Conservation (phyloP, 2,888 invertebrate genomes). For the Atethmia centrago region DNA sequence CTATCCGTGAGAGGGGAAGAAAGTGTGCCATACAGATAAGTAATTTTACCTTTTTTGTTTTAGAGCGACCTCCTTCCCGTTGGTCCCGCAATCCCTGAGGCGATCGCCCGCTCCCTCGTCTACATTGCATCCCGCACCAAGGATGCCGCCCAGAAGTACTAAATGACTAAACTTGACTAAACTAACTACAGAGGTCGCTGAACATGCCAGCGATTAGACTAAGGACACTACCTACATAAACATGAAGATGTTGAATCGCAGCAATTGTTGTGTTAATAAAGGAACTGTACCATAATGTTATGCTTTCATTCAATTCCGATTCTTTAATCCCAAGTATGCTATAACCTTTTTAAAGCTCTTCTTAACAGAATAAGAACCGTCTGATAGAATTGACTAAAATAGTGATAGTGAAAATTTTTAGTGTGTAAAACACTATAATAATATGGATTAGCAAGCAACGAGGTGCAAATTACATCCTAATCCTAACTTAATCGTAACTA, state of each 20-base stretch:
- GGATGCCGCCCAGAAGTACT: constrained; percentile 37
- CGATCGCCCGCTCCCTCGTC: constrained; percentile 75
- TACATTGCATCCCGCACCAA: constrained; percentile 72
- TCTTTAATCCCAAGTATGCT: neutral
- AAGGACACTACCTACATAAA: constrained; percentile 12
- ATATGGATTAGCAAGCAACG: neutral
- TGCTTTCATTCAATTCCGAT: constrained; percentile 27
- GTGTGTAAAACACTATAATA: neutral
- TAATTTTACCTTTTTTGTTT: constrained; percentile 39
- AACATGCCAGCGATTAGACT: constrained; percentile 19
- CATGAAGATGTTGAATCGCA: constrained; percentile 25
- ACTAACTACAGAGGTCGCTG: constrained; percentile 25
- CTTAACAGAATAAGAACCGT: too few species aligned
- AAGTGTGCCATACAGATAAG: neutral
- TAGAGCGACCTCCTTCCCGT: constrained; percentile 77
- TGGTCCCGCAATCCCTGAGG: constrained; percentile 75
- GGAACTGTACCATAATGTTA: constrained; percentile 45
- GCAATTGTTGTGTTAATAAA: constrained; percentile 51
- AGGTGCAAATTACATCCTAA: too few species aligned
- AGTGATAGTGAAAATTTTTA: neutral
- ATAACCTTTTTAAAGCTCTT: neutral
- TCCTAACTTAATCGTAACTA: too few species aligned
- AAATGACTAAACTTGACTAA: constrained; percentile 38
- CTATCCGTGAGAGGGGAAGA: neutral
- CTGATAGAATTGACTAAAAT: neutral